phyloP scores from a whole-genome alignment of 1,140 invertebrate genomes.

The Notospermus geniculatus region DNA sequence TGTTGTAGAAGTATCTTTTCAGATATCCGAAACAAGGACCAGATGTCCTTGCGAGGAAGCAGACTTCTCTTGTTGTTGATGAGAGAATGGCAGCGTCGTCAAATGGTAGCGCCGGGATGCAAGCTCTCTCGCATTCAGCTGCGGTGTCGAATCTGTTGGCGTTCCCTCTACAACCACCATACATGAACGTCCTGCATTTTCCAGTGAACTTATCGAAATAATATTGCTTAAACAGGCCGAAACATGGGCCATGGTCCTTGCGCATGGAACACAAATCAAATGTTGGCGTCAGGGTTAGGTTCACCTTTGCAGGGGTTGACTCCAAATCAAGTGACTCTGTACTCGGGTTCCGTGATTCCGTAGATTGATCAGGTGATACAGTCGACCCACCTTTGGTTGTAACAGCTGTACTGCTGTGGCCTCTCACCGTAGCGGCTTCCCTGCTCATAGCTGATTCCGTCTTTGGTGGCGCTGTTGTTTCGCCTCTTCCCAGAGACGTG shows the following conservation, averaged over 20 bases:
- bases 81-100: too few relatives aligned
- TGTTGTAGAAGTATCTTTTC: constrained; percentile 37
- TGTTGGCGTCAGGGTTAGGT: neutral
- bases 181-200: constrained; percentile 39
- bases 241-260: constrained; percentile 73
- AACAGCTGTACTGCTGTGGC: too few relatives aligned
- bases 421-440: too few relatives aligned
- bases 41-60: constrained; percentile 71
- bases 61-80: constrained; percentile 63
- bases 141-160: constrained; percentile 34
- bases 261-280: constrained; percentile 71
- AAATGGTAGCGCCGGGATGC: constrained; percentile 1
- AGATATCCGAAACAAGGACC: constrained; percentile 70
- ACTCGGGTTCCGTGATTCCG: too few relatives aligned
- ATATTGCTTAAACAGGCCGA: constrained; percentile 31
- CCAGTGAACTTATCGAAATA: constrained; percentile 28
- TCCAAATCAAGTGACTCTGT: too few relatives aligned
- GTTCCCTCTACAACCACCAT: constrained; percentile 43
- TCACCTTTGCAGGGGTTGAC: too few relatives aligned
- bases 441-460: too few relatives aligned
- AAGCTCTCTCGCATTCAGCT: constrained; percentile 25
- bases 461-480: too few relatives aligned
- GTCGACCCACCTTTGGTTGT: too few relatives aligned
- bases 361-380: too few relatives aligned
- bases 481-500: too few relatives aligned